A percentile compares a stretch with the other conserved stretches of the same genome.
phyloP scores from a whole-genome alignment of 2,888 invertebrate species.

The Andrena trimmerana region DNA sequence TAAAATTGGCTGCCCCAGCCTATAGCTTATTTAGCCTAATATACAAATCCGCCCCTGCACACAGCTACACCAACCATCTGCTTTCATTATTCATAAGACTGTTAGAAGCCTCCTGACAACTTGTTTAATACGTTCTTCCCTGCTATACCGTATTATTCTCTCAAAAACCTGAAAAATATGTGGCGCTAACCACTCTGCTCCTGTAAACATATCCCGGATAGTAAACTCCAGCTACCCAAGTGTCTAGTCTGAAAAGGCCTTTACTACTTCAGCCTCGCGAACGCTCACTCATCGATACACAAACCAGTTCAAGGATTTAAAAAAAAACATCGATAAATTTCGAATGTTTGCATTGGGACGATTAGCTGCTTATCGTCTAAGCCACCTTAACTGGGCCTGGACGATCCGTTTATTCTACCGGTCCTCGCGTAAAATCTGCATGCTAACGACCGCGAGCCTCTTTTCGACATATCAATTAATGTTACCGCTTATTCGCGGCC shows the following conservation, averaged over 20 bases:
- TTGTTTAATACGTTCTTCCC: too few relatives aligned
- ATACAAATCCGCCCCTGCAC: too few relatives aligned
- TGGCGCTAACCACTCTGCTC: too few relatives aligned
- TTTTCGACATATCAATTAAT: conserved; percentile 51
- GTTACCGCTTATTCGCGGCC: conserved; percentile 49
- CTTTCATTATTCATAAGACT: too few relatives aligned
- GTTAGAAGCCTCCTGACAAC: too few relatives aligned
- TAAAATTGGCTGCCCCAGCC: too few relatives aligned
- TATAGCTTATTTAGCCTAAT: too few relatives aligned
- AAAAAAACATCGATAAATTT: background rate
- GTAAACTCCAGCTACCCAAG: background rate
- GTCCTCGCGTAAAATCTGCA: background rate
- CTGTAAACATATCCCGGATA: background rate
- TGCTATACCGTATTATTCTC: too few relatives aligned
- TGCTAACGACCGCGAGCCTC: background rate
- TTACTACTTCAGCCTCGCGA: background rate
- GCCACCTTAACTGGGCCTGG: background rate
- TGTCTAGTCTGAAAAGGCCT: background rate
- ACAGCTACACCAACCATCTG: too few relatives aligned
- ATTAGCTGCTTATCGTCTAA: conserved; percentile 6
- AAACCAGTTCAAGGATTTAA: conserved; percentile 50
- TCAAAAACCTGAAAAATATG: too few relatives aligned
- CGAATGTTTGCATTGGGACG: background rate
- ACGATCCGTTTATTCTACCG: background rate
- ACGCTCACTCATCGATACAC: background rate